phyloP scores from a whole-genome alignment of 2,888 invertebrate genomes.

The Parascotia fuliginaria region DNA sequence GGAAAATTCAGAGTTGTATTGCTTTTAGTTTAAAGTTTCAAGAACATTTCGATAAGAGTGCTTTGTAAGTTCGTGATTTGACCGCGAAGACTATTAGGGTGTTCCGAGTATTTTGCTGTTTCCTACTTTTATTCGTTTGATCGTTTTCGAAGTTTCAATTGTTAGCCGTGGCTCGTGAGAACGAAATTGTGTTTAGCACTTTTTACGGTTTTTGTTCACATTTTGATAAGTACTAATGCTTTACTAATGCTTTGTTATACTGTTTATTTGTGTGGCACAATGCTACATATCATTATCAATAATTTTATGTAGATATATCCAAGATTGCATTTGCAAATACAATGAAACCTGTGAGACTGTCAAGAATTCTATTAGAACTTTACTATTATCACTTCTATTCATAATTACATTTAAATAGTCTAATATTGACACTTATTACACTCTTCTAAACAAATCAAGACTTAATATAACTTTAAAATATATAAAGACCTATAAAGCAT shows the following conservation, averaged over 20 bases:
- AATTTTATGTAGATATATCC: too few relatives aligned
- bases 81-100: constrained; percentile 22
- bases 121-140: constrained; percentile 2
- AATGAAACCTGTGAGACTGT: too few relatives aligned
- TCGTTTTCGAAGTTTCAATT: constrained; percentile 4
- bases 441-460: not conserved
- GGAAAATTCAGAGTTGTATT: constrained; percentile 51
- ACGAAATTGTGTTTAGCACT: not conserved
- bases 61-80: constrained; percentile 23
- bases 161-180: not conserved
- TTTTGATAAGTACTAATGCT: not conserved
- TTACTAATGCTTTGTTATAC: too few relatives aligned
- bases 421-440: too few relatives aligned
- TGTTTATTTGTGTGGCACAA: too few relatives aligned
- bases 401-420: too few relatives aligned
- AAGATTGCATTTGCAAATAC: too few relatives aligned
- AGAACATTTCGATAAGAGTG: constrained; percentile 50
- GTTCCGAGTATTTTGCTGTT: constrained; percentile 12
- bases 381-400: too few relatives aligned
- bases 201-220: not conserved
- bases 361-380: too few relatives aligned
- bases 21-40: constrained; percentile 58
- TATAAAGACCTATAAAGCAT: constrained; percentile 22
- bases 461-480: not conserved
- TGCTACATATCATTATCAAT: too few relatives aligned